Conservation (phyloP, 2,113 vertebrate species). For the Ageneiosus marmoratus region DNA sequence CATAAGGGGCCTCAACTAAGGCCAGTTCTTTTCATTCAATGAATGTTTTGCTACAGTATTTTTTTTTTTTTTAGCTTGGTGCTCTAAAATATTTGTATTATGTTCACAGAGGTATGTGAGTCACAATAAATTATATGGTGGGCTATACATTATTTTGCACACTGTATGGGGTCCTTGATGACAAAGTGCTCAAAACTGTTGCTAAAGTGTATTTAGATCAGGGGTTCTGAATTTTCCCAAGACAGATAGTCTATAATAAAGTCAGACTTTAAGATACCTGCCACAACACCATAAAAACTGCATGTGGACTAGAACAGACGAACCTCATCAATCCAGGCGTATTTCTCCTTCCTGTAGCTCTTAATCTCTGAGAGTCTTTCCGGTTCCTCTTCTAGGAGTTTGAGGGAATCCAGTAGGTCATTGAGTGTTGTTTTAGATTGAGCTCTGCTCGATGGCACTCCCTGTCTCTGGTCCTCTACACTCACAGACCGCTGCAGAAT, state of each 20-base stretch:
- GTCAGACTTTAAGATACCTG: neutral
- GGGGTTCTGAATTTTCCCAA: neutral
- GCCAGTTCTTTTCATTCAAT: neutral
- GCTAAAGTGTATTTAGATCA: neutral
- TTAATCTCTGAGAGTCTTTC: conserved; percentile 73
- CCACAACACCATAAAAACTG: neutral
- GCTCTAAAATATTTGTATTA: neutral
- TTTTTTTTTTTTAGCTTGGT: neutral
- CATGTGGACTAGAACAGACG: neutral
- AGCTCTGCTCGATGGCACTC: conserved; percentile 60
- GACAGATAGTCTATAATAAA: neutral
- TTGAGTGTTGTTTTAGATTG: conserved; percentile 81
- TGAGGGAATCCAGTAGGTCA: conserved; percentile 87
- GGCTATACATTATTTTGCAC: neutral
- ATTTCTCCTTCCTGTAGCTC: conserved; percentile 76
- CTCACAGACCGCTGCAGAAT: conserved; percentile 62
- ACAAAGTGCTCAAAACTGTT: neutral
- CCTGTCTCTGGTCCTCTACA: conserved; percentile 66
- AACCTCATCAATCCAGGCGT: conserved; percentile 83
- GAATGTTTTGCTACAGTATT: neutral
- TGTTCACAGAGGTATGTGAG: neutral
- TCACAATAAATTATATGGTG: neutral
- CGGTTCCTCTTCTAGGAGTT: conserved; percentile 85
- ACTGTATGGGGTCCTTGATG: neutral
- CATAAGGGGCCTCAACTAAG: too few species aligned